phyloP scores from a whole-genome alignment of 2,797 vertebrate species.

The Lycodopsis pacificus region DNA sequence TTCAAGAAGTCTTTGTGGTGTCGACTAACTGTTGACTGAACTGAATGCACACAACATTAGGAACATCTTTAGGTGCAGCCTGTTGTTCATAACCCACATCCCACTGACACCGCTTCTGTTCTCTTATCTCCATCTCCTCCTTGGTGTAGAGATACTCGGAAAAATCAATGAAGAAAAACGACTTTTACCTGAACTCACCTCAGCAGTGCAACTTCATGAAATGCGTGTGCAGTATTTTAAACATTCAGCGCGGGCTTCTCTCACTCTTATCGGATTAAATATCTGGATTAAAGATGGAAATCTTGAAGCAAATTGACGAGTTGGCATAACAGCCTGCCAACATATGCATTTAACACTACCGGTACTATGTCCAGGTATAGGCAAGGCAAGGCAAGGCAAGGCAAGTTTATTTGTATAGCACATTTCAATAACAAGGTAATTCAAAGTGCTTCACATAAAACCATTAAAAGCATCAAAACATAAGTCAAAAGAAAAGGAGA shows the following conservation, averaged over 20 bases:
- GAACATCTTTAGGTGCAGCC: neutral
- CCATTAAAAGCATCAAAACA: too few relatives aligned
- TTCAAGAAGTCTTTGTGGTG: neutral
- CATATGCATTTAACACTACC: neutral
- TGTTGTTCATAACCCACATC: neutral
- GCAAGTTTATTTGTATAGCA: too few relatives aligned
- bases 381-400: too few relatives aligned
- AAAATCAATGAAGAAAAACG: conserved; percentile 61
- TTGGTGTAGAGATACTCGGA: conserved; percentile 14
- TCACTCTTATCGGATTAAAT: neutral
- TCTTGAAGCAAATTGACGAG: neutral
- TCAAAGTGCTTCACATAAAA: too few relatives aligned
- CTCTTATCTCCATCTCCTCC: conserved; percentile 43
- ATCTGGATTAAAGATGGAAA: neutral
- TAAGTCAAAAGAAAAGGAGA: too few relatives aligned
- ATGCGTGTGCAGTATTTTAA: conserved; percentile 24
- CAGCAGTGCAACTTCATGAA: conserved; percentile 24
- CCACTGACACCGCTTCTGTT: conserved; percentile 11
- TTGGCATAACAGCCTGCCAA: neutral
- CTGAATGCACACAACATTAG: conserved; percentile 12
- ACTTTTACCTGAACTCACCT: conserved; percentile 47
- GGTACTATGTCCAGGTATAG: neutral
- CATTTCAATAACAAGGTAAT: too few relatives aligned
- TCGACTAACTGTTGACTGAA: conserved; percentile 24
- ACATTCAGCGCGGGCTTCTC: neutral